These are phyloP conservation scores for Rhaphigaster nebulosa DNA, from an alignment of 2,888 invertebrate genomes.

Conservation along the genomic window DNA sequence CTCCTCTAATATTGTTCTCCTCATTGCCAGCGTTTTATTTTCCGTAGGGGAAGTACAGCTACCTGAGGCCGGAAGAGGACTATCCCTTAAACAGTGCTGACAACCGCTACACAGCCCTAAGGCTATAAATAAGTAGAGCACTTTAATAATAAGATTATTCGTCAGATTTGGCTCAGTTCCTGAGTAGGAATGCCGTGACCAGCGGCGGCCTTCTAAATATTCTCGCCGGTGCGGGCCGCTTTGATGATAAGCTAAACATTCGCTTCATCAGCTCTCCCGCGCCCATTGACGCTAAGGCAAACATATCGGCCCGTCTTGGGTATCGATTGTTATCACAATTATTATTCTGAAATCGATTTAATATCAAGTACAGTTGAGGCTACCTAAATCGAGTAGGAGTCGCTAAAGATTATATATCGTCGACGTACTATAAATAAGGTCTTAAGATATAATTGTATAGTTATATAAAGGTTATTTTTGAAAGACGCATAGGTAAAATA, in stretches of 20 bases:
- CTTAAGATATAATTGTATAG: no score
- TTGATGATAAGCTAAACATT: slow-evolving; percentile 53
- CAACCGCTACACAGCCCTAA: background rate
- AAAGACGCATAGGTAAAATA: no score
- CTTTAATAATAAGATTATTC: slow-evolving; percentile 52
- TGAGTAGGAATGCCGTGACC: background rate
- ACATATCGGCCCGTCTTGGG: background rate
- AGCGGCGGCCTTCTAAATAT: slow-evolving; percentile 32
- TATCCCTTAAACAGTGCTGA: background rate
- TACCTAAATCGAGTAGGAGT: background rate
- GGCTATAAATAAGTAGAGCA: slow-evolving; percentile 2
- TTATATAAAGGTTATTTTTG: no score
- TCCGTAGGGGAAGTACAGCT: no score
- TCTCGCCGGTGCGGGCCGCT: slow-evolving; percentile 31
- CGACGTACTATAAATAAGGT: no score
- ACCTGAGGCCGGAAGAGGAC: background rate
- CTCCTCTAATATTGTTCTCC: no score
- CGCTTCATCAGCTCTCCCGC: slow-evolving; percentile 44
- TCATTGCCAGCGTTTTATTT: no score
- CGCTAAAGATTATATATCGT: background rate
- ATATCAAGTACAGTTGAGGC: background rate
- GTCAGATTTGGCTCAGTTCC: slow-evolving; percentile 45
- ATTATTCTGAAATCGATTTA: background rate
- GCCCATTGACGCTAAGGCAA: slow-evolving; percentile 8
- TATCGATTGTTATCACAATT: background rate